These are phyloP conservation scores for Pelmatolapia mariae DNA, from an alignment of 2,113 vertebrate species.

Conservation along the genomic window DNA sequence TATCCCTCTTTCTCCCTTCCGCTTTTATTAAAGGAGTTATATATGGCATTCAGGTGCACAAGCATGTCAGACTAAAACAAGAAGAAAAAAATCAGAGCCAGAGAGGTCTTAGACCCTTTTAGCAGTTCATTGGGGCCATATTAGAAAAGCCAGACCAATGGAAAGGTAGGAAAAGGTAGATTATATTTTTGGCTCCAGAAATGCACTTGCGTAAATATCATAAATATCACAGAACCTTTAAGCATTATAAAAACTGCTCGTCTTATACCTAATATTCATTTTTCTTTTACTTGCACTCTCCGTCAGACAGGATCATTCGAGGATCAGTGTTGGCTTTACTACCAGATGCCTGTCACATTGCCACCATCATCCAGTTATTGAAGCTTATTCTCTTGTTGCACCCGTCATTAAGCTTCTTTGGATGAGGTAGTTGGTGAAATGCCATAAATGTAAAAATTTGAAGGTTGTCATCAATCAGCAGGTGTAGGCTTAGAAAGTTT, in stretches of 20 bases:
- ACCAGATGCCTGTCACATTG: neutral
- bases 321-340: neutral
- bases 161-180: neutral
- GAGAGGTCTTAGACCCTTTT: neutral
- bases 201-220: neutral
- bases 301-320: neutral
- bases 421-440: neutral
- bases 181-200: neutral
- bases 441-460: neutral
- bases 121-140: neutral
- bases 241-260: neutral
- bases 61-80: neutral
- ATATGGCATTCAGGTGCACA: neutral
- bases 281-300: neutral
- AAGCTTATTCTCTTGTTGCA: neutral
- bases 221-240: neutral
- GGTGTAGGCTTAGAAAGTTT: neutral
- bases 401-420: neutral
- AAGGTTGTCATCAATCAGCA: slow-evolving; percentile 18
- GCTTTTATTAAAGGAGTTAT: neutral
- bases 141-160: neutral
- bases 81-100: neutral
- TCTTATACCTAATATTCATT: neutral
- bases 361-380: neutral
- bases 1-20: neutral